Evolutionary conservation across 2,113 vertebrate species (phyloP).

Genomic region (Sylvia atricapilla): DNA sequence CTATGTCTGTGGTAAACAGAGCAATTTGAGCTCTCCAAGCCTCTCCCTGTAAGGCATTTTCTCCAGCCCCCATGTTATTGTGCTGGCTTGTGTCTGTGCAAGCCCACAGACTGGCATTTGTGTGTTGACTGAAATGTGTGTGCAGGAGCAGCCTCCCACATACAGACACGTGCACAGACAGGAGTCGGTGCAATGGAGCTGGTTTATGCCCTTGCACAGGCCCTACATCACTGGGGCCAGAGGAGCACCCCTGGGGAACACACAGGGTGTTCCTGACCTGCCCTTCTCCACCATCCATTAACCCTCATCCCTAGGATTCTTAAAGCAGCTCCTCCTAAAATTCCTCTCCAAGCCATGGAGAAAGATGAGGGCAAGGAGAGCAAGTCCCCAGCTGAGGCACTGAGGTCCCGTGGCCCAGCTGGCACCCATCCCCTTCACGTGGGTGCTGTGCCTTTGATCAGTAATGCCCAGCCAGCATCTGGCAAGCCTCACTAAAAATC

Average conservation of each 20-base stretch:
- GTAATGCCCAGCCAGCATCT: background rate
- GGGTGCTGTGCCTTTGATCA: background rate
- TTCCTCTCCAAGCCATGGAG: background rate
- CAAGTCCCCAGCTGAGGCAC: accelerated
- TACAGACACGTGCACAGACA: background rate
- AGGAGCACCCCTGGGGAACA: background rate
- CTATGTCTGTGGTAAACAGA: background rate
- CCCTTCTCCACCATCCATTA: background rate
- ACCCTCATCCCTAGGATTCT: background rate
- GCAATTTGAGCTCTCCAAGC: background rate
- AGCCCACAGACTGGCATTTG: background rate
- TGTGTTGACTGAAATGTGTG: background rate
- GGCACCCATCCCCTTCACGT: background rate
- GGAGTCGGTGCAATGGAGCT: background rate
- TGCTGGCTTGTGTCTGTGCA: background rate
- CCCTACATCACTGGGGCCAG: background rate
- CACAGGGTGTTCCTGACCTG: background rate
- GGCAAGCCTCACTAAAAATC: background rate
- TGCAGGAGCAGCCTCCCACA: background rate
- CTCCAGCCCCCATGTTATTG: background rate
- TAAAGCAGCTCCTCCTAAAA: background rate
- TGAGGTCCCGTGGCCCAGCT: background rate
- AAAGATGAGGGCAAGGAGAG: background rate
- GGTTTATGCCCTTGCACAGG: background rate
- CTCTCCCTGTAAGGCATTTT: background rate